Conservation (phyloP, 2,888 invertebrate species). For the Tinea trinotella region DNA sequence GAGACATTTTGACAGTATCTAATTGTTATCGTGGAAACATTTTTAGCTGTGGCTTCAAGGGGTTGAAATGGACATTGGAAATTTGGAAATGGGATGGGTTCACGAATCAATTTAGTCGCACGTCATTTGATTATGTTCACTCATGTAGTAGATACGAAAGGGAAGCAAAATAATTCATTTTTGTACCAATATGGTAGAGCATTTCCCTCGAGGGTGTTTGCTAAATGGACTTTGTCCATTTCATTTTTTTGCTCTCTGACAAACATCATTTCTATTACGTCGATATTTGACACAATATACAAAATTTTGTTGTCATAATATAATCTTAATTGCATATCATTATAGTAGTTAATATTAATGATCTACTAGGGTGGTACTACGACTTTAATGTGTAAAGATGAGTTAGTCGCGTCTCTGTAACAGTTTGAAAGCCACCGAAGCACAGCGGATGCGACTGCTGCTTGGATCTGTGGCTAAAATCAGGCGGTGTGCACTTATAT, state of each 20-base stretch:
- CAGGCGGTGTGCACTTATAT: no score
- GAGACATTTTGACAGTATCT: conserved; percentile 5
- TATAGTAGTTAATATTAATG: no score
- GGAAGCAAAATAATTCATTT: conserved; percentile 53
- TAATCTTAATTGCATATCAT: no score
- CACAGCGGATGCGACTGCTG: no score
- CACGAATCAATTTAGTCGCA: conserved; percentile 20
- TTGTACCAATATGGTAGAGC: conserved; percentile 40
- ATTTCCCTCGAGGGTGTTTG: conserved; percentile 23
- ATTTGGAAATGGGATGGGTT: conserved; percentile 15
- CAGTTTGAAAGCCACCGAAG: no score
- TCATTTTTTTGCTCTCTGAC: neutral
- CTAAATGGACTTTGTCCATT: neutral
- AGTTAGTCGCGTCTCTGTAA: no score
- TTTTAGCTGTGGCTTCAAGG: conserved; percentile 15
- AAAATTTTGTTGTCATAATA: no score
- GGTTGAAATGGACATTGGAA: conserved; percentile 17
- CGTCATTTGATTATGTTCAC: conserved; percentile 44
- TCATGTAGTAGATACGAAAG: conserved; percentile 29
- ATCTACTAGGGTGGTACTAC: no score
- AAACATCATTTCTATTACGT: no score
- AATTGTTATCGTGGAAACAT: conserved; percentile 4
- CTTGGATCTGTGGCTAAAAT: no score
- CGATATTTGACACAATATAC: no score
- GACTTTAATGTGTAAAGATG: no score